phyloP scores from a whole-genome alignment of 1,140 invertebrate species.

The Radopholus similis region DNA sequence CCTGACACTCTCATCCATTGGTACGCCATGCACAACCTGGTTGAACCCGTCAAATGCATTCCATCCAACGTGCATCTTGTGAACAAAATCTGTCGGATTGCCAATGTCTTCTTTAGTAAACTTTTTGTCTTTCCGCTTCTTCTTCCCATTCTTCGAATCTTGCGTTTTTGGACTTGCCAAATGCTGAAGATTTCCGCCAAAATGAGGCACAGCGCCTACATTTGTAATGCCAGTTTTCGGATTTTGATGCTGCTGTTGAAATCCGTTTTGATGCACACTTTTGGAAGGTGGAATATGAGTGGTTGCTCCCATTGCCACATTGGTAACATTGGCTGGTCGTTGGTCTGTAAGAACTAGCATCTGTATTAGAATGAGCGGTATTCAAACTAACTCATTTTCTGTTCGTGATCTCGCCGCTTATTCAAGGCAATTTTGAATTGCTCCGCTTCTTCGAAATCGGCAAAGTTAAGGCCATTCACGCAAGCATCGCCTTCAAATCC shows the following conservation, averaged over 20 bases:
- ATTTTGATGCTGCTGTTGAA: conserved; percentile 1
- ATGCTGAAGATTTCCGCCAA: conserved; percentile 18
- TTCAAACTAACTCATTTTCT: conserved; percentile 23
- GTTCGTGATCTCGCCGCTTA: conserved; percentile 13
- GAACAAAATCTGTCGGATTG: conserved; percentile 27
- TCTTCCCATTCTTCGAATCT: conserved; percentile 12
- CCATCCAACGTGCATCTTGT: conserved; percentile 27
- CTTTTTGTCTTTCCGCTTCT: conserved; percentile 7
- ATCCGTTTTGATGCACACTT: background rate
- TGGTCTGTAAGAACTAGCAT: too few relatives aligned
- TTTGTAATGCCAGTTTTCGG: conserved; percentile 24
- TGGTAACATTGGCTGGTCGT: too few relatives aligned
- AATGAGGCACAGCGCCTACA: conserved; percentile 14
- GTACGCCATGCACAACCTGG: background rate
- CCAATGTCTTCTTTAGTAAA: conserved; percentile 28
- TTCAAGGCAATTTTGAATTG: conserved; percentile 18
- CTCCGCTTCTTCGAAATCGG: conserved; percentile 24
- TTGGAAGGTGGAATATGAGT: background rate
- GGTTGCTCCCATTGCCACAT: too few relatives aligned
- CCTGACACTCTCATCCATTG: conserved; percentile 14
- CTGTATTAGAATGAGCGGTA: too few relatives aligned
- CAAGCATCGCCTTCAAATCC: conserved; percentile 25
- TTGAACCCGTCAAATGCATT: conserved; percentile 17
- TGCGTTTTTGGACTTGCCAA: conserved; percentile 9
- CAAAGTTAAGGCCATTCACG: conserved; percentile 25